Base-by-base conservation (phyloP, 2,113 vertebrate species). In the Neogobius melanostomus region DNA sequence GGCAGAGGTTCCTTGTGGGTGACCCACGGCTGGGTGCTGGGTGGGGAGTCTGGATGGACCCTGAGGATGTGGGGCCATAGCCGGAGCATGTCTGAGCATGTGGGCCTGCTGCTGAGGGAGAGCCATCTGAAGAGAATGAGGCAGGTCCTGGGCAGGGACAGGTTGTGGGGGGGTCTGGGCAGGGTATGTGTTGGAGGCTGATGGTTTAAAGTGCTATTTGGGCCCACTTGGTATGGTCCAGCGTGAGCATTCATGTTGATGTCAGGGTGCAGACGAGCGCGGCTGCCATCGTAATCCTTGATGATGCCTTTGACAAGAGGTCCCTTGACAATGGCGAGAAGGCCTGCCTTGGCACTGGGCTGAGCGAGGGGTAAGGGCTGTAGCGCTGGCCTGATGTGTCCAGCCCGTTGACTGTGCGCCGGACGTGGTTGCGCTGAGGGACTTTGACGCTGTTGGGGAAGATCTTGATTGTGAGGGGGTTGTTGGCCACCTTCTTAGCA, bases 401-500 rank as follows among this genome's bases (percentile, higher is more conserved):
- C 68, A 99, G 94, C 87, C 97, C 97, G 94, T 99, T 99, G 88
- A 99, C 95, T 52, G 97, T 98, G 79, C 97, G 96, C 69, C 97
- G 96, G 82, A 98, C 91, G 94, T 99, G 97, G 93, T 98, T 99
- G 91, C 97, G 90, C 92, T 99, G 98, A 81, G 98, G 98, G 89
- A 99, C 98, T 91, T 99, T 99, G 91, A 99, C 94, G 79, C 97
- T 99, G 93, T 98, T 99, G 84, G 98, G 97, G 68, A 99, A 99
- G 88, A 99, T 99, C 93, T 99, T 99, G 91, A 99, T 98, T 85
- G 96, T 98, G 92, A 99, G 95, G 75, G 98, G 98, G 85, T 94
- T 96, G 94, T 98, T 96, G 95, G 97, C 97, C 87, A 99, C 96
- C 93, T 98, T 99, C 95, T 99, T 98, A 99, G 98, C 98, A 97